Conservation (phyloP, 2,888 invertebrate genomes). For the Patella pellucida region DNA sequence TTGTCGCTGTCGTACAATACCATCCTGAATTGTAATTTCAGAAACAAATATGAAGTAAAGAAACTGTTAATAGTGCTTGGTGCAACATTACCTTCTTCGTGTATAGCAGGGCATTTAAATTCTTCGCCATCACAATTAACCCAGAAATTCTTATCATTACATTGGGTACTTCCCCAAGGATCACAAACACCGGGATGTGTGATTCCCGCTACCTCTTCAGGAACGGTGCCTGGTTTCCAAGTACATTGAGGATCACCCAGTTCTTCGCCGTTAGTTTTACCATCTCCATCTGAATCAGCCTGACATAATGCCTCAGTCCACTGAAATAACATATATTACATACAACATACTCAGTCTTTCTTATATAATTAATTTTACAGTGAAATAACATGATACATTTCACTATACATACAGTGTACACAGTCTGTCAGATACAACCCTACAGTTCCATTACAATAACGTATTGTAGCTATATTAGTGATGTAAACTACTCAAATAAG, state of each 20-base stretch:
- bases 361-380: too few relatives aligned
- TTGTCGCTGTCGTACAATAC: too few relatives aligned
- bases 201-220: neutral
- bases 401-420: too few relatives aligned
- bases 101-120: conserved; percentile 26
- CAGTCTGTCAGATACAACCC: too few relatives aligned
- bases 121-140: conserved; percentile 13
- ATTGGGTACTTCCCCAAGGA: conserved; percentile 17
- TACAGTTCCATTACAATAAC: too few relatives aligned
- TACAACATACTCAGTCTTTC: too few relatives aligned
- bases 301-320: neutral
- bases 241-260: neutral
- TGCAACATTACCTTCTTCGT: conserved; percentile 21
- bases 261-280: neutral
- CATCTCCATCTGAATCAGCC: neutral
- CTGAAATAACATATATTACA: neutral
- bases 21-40: too few relatives aligned
- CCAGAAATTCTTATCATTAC: conserved; percentile 12
- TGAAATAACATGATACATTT: too few relatives aligned
- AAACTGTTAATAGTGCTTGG: too few relatives aligned
- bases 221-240: neutral
- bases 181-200: conserved; percentile 26
- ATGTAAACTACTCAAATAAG: too few relatives aligned
- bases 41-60: too few relatives aligned
- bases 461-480: too few relatives aligned